Evolutionary conservation across 1,140 invertebrate species (phyloP).

Genomic region (Drosophila pruinosa): DNA sequence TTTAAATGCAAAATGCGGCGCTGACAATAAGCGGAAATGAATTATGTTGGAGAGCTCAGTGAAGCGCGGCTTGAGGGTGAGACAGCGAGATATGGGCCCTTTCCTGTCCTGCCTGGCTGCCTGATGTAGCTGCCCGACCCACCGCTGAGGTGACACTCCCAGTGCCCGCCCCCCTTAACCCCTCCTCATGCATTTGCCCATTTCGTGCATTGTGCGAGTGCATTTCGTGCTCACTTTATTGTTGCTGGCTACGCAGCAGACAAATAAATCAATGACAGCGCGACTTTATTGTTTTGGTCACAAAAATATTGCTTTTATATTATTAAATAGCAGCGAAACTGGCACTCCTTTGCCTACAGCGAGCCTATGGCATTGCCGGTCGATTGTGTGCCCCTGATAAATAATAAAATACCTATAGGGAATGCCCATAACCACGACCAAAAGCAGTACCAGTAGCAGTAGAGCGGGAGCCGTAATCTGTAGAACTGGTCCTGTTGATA

Average conservation of each 20-base stretch:
- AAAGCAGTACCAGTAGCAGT: neutral
- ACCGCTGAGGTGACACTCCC: slow-evolving; percentile 55
- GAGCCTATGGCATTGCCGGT: slow-evolving; percentile 11
- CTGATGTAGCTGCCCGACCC: slow-evolving; percentile 24
- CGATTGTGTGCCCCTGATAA: slow-evolving; percentile 66
- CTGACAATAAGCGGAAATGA: slow-evolving; percentile 81
- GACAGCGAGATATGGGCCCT: neutral
- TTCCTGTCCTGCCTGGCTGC: neutral
- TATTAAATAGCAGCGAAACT: slow-evolving; percentile 62
- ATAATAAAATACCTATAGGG: slow-evolving; percentile 79
- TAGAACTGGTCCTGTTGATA: slow-evolving; percentile 15
- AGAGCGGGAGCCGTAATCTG: neutral
- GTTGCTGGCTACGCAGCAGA: slow-evolving; percentile 73
- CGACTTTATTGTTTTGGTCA: slow-evolving; percentile 80
- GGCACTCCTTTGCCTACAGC: slow-evolving; percentile 13
- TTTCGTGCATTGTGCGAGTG: slow-evolving; percentile 74
- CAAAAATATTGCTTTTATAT: slow-evolving; percentile 80
- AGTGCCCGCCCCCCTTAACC: neutral
- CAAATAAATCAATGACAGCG: slow-evolving; percentile 81
- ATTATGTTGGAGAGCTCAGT: slow-evolving; percentile 66
- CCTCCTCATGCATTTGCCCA: neutral
- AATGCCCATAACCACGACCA: slow-evolving; percentile 17
- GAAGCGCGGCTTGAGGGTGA: neutral
- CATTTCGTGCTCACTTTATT: slow-evolving; percentile 76
- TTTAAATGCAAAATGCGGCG: slow-evolving; percentile 67